phyloP scores from a whole-genome alignment of 2,797 vertebrate species.

The Emydoidea blandingii region DNA sequence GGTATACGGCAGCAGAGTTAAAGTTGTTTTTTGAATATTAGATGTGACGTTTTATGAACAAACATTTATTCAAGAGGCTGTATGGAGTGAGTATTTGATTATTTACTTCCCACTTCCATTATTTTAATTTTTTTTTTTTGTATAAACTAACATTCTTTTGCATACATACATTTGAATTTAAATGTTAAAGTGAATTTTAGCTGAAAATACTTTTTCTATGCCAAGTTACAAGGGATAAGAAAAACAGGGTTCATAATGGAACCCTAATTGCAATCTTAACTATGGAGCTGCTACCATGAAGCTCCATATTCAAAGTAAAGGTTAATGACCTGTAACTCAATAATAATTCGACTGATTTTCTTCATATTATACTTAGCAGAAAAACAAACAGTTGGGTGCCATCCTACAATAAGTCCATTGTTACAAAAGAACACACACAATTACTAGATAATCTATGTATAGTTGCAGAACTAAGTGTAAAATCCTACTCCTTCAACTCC shows the following conservation, averaged over 20 bases:
- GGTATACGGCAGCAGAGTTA: not conserved
- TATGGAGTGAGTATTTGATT: not conserved
- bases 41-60: not conserved
- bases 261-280: not conserved
- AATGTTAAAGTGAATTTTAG: not conserved
- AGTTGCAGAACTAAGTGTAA: not conserved
- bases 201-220: not conserved
- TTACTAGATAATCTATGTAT: not conserved
- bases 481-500: not conserved
- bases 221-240: not conserved
- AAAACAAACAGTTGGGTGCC: not conserved
- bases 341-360: slow-evolving; percentile 5
- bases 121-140: not conserved
- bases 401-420: not conserved
- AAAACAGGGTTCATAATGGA: not conserved
- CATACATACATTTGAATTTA: not conserved
- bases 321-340: not conserved
- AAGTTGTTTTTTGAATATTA: not conserved
- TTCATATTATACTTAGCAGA: not conserved
- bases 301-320: not conserved
- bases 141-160: not conserved
- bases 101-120: not conserved
- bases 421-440: slow-evolving; percentile 7
- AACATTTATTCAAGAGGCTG: not conserved
- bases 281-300: slow-evolving; percentile 17